Conservation (phyloP, 2,888 invertebrate genomes). For the Eupithecia abbreviata region DNA sequence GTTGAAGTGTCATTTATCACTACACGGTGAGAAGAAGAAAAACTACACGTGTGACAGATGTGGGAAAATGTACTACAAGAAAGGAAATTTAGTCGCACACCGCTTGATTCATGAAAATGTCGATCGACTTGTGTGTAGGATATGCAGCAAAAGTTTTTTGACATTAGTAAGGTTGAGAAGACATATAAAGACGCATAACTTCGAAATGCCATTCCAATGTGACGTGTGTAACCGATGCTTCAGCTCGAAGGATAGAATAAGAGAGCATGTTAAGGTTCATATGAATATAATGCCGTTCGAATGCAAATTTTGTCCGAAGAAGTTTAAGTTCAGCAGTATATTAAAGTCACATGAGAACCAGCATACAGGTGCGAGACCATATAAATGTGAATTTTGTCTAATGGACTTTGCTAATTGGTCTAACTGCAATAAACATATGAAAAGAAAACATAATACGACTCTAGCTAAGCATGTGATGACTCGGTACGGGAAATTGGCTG, state of each 20-base stretch:
- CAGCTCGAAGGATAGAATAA: constrained; percentile 28
- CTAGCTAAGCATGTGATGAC: constrained; percentile 38
- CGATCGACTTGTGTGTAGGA: constrained; percentile 18
- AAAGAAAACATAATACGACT: constrained; percentile 37
- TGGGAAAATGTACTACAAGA: constrained; percentile 28
- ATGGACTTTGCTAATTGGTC: constrained; percentile 44
- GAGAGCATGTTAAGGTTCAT: constrained; percentile 32
- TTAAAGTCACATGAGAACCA: constrained; percentile 37
- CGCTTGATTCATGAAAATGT: constrained; percentile 19
- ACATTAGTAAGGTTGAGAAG: constrained; percentile 24
- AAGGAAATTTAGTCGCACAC: constrained; percentile 14
- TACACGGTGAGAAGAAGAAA: constrained; percentile 18
- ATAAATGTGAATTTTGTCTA: constrained; percentile 37
- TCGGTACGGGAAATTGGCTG: constrained; percentile 32
- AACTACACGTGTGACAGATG: constrained; percentile 32
- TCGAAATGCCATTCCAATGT: constrained; percentile 30
- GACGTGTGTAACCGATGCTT: constrained; percentile 28
- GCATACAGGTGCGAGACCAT: constrained; percentile 42
- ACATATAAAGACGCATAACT: constrained; percentile 32
- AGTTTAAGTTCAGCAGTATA: constrained; percentile 27
- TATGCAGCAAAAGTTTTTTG: constrained; percentile 32
- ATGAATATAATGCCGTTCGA: constrained; percentile 20
- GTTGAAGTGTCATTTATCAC: constrained; percentile 16
- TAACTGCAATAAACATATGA: constrained; percentile 47
- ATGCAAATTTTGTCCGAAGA: constrained; percentile 25